Conservation (phyloP, 2,113 vertebrate species). For the Plecotus auritus region DNA sequence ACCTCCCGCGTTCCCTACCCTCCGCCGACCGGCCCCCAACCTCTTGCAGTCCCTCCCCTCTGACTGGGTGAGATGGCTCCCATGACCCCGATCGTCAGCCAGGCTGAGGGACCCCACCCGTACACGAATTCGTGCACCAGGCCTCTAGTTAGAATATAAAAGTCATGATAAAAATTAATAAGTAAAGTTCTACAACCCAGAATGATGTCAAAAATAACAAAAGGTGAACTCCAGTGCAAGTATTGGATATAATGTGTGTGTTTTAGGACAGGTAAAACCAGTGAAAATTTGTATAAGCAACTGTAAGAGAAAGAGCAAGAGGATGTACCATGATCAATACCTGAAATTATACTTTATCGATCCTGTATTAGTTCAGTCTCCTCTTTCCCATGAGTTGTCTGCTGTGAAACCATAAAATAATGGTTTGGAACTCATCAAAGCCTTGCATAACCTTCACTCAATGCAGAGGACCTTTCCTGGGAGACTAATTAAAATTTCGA, state of each 20-base stretch:
- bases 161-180: background rate
- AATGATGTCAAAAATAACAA: background rate
- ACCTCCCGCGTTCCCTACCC: no score
- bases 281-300: background rate
- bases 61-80: no score
- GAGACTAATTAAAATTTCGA: background rate
- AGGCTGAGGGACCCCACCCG: no score
- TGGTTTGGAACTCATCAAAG: background rate
- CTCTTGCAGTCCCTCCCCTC: no score
- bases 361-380: background rate
- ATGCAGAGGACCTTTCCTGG: background rate
- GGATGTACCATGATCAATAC: background rate
- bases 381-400: background rate
- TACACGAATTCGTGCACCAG: no score
- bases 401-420: background rate
- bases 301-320: background rate
- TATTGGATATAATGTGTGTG: background rate
- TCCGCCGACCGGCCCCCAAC: no score
- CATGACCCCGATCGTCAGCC: no score
- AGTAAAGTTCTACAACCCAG: background rate
- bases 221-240: background rate
- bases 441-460: background rate
- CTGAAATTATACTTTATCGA: background rate
- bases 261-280: background rate
- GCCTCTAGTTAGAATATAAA: background rate